phyloP scores from a whole-genome alignment of 2,797 vertebrate species.

The Anabas testudineus region DNA sequence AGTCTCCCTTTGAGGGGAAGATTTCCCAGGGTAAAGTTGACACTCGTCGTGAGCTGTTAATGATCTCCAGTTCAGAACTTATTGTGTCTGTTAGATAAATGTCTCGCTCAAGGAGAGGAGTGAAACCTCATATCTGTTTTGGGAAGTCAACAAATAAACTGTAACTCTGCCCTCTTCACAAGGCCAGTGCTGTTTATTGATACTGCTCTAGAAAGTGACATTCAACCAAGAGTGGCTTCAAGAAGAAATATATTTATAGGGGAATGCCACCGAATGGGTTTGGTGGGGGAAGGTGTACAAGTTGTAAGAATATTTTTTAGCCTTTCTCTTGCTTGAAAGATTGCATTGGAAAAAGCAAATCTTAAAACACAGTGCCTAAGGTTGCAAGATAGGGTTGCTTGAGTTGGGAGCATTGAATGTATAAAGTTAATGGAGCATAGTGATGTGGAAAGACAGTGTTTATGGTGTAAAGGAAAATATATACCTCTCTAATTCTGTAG shows the following conservation, averaged over 20 bases:
- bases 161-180: conserved; percentile 46
- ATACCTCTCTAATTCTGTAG: conserved; percentile 31
- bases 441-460: conserved; percentile 40
- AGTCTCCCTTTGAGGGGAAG: conserved; percentile 46
- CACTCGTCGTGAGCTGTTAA: conserved; percentile 40
- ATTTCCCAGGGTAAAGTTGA: conserved; percentile 47
- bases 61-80: conserved; percentile 41
- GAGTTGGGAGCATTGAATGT: conserved; percentile 29
- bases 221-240: conserved; percentile 28
- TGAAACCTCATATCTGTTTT: conserved; percentile 50
- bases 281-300: conserved; percentile 14
- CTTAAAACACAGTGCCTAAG: conserved; percentile 1
- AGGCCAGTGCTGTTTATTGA: conserved; percentile 54
- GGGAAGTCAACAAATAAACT: conserved; percentile 63
- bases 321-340: conserved; percentile 41
- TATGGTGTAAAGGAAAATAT: conserved; percentile 48
- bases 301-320: conserved; percentile 48
- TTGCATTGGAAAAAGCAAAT: conserved; percentile 44
- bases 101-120: conserved; percentile 33
- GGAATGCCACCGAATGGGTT: conserved; percentile 11
- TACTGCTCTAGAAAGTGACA: not conserved
- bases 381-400: conserved; percentile 38
- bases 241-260: conserved; percentile 40
- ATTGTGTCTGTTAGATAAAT: conserved; percentile 63
- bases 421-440: conserved; percentile 59